Evolutionary conservation across 2,888 invertebrate genomes (phyloP).

Genomic region (Ceriagrion tenellum): DNA sequence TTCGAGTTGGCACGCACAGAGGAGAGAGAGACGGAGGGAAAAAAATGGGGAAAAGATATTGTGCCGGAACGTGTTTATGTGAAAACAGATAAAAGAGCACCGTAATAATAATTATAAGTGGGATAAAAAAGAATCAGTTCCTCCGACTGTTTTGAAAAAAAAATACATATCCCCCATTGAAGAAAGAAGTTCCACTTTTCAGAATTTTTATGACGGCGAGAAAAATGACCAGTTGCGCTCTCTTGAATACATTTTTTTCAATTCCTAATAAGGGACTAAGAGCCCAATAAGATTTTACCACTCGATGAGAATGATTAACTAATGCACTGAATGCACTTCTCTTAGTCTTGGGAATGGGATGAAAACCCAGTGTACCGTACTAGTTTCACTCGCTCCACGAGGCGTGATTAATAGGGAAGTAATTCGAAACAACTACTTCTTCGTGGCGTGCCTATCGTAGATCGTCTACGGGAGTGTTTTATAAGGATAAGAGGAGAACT

Average conservation of each 20-base stretch:
- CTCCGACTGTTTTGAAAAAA: neutral
- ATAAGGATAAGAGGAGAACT: neutral
- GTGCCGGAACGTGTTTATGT: neutral
- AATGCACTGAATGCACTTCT: no score
- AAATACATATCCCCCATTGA: neutral
- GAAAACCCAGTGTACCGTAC: neutral
- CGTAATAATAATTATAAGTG: neutral
- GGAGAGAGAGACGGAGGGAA: neutral
- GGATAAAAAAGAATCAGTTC: neutral
- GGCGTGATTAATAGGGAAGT: neutral
- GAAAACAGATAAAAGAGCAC: conserved; percentile 23
- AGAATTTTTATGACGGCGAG: neutral
- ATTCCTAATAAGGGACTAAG: neutral
- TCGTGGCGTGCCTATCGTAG: neutral
- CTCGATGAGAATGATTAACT: no score
- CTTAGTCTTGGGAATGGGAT: no score
- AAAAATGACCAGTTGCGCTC: neutral
- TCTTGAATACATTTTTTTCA: neutral
- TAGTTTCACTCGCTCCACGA: no score
- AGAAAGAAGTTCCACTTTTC: neutral
- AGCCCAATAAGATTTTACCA: no score
- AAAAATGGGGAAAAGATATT: conserved; percentile 15
- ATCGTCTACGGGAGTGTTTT: neutral
- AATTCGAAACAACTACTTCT: neutral
- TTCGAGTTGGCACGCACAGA: conserved; percentile 27